Evolutionary conservation across 1,140 invertebrate species (phyloP).

Genomic region (Drosophila virilis): DNA sequence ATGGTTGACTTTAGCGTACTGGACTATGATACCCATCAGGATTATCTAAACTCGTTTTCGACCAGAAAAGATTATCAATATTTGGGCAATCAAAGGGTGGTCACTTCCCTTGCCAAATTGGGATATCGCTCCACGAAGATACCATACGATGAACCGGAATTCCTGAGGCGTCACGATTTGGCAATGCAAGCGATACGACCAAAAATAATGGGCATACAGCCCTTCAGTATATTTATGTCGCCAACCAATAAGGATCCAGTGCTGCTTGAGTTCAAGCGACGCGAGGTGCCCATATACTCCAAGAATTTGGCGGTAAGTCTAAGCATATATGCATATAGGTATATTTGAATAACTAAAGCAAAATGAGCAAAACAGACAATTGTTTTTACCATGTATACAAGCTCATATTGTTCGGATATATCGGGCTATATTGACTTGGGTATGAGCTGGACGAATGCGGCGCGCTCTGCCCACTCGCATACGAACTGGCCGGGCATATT

Average conservation of each 20-base stretch:
- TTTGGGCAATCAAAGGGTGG: slow-evolving; percentile 27
- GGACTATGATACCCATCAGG: slow-evolving; percentile 53
- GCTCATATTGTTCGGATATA: slow-evolving; percentile 60
- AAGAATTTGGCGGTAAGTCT: slow-evolving; percentile 67
- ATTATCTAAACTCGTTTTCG: slow-evolving; percentile 71
- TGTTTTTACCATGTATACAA: slow-evolving; percentile 58
- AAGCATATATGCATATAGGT: background rate
- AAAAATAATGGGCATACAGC: slow-evolving; percentile 19
- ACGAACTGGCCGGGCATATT: slow-evolving; percentile 68
- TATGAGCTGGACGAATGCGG: slow-evolving; percentile 57
- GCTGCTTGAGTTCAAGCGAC: slow-evolving; percentile 50
- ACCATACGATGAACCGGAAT: slow-evolving; percentile 60
- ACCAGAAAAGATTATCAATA: slow-evolving; percentile 52
- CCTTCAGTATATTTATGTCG: slow-evolving; percentile 44
- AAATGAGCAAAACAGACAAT: slow-evolving; percentile 61
- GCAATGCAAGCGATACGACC: slow-evolving; percentile 63
- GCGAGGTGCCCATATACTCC: slow-evolving; percentile 61
- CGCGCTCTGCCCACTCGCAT: slow-evolving; percentile 9
- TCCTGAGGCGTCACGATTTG: slow-evolving; percentile 33
- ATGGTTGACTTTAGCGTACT: slow-evolving; percentile 57
- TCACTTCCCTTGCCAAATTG: slow-evolving; percentile 53
- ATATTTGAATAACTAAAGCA: background rate
- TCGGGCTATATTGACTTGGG: slow-evolving; percentile 78
- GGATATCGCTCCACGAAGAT: slow-evolving; percentile 69
- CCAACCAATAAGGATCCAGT: slow-evolving; percentile 55